A percentile compares a stretch with the other conserved stretches of the same genome.
These are phyloP conservation scores for Microplitis mediator DNA, from an alignment of 1,140 invertebrate genomes.

Conservation along the genomic window DNA sequence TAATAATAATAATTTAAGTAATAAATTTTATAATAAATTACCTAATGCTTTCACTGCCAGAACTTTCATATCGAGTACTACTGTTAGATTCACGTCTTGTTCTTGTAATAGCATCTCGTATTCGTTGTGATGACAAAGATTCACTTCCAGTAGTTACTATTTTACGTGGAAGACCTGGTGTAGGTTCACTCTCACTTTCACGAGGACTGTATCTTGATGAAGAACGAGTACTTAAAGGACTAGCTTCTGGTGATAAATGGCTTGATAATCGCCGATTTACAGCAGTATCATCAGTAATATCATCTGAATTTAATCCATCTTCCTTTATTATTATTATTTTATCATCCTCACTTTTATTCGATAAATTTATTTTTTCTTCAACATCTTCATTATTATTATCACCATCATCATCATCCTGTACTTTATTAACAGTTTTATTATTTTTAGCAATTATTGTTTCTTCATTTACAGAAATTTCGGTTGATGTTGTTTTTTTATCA, in stretches of 20 bases:
- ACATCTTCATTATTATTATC: too few species aligned
- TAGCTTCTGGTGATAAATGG: conserved; percentile 58
- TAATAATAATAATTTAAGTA: neutral
- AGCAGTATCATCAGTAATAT: conserved; percentile 52
- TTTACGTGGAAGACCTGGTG: conserved; percentile 56
- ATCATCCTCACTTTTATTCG: conserved; percentile 8
- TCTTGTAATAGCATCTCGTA: conserved; percentile 58
- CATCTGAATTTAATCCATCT: conserved; percentile 51
- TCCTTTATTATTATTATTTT: conserved; percentile 33
- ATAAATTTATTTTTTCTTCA: too few species aligned
- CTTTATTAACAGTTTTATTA: too few species aligned
- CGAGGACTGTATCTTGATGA: conserved; percentile 58
- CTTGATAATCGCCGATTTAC: conserved; percentile 52
- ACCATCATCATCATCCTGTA: too few species aligned
- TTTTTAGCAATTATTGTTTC: too few species aligned
- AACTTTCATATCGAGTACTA: conserved; percentile 58
- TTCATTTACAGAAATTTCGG: too few species aligned
- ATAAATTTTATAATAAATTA: conserved; percentile 24
- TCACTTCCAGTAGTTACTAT: conserved; percentile 42
- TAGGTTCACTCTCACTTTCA: conserved; percentile 61
- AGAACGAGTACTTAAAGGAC: conserved; percentile 57
- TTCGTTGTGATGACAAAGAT: conserved; percentile 56
- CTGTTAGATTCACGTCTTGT: conserved; percentile 58
- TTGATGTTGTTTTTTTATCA: neutral
- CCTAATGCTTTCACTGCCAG: conserved; percentile 59